Conservation (phyloP, 1,140 invertebrate genomes). For the Holcopasites calliopsidis region DNA sequence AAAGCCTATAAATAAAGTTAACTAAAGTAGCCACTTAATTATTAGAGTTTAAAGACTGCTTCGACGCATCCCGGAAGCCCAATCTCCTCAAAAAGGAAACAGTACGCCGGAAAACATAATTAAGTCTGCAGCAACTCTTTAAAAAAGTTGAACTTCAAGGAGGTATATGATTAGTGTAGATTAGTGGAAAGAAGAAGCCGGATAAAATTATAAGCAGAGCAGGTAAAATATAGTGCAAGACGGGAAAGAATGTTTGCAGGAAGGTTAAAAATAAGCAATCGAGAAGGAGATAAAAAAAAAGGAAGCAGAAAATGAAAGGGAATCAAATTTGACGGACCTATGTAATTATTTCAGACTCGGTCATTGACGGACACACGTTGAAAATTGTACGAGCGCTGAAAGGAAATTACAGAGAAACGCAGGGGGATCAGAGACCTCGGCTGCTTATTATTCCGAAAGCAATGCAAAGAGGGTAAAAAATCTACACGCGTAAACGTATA, state of each 20-base stretch:
- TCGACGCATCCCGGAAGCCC: no score
- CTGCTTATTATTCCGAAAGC: conserved; percentile 26
- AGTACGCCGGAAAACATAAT: no score
- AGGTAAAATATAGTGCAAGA: no score
- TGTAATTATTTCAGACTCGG: conserved; percentile 23
- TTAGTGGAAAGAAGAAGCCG: background rate
- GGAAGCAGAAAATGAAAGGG: background rate
- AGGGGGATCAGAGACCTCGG: background rate
- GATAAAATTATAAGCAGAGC: background rate
- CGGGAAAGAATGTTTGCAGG: background rate
- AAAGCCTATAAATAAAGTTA: no score
- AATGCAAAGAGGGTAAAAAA: conserved; percentile 8
- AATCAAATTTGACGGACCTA: conserved; percentile 27
- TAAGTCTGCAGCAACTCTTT: no score
- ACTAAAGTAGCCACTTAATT: no score
- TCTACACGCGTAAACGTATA: conserved; percentile 1
- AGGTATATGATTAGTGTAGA: no score
- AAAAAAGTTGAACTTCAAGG: no score
- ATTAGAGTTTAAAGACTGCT: no score
- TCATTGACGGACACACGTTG: conserved; percentile 33
- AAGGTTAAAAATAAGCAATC: background rate
- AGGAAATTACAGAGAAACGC: conserved; percentile 25
- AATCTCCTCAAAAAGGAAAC: no score
- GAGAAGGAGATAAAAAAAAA: background rate
- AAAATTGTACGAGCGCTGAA: conserved; percentile 24